These are phyloP conservation scores for Acanthurus lineatus DNA, from an alignment of 2,797 vertebrate genomes.

Conservation along the genomic window DNA sequence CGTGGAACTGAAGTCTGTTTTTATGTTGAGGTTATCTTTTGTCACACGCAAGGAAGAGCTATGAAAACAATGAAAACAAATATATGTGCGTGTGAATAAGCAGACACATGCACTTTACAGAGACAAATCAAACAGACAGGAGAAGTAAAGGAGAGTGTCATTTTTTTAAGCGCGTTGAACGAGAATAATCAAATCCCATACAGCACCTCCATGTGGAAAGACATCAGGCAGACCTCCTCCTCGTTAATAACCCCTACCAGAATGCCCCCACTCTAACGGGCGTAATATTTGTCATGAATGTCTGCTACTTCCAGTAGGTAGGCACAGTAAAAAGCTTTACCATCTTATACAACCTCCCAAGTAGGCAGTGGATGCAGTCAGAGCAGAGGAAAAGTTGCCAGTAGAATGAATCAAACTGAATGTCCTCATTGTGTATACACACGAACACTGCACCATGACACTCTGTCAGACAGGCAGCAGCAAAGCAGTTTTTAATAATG, in stretches of 20 bases:
- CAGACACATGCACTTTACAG: constrained; percentile 11
- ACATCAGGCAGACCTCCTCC: constrained; percentile 32
- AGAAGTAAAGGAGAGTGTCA: constrained; percentile 20
- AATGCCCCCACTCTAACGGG: background rate
- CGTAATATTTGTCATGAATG: constrained; percentile 23
- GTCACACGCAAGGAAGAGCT: too few relatives aligned
- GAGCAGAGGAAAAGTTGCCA: constrained; percentile 10
- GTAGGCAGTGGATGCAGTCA: constrained; percentile 29
- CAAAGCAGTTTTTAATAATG: constrained; percentile 39
- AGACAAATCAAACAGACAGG: constrained; percentile 12
- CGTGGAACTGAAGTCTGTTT: background rate
- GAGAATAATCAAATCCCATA: constrained; percentile 1
- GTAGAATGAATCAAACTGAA: constrained; percentile 42
- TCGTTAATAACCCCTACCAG: constrained; percentile 26
- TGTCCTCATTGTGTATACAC: constrained; percentile 29
- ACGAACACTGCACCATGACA: constrained; percentile 19
- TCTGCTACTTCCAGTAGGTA: constrained; percentile 23
- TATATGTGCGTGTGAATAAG: constrained; percentile 12
- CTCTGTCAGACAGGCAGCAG: constrained; percentile 33
- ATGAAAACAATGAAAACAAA: background rate
- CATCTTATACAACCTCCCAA: constrained; percentile 13
- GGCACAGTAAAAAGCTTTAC: constrained; percentile 5
- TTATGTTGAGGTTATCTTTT: background rate
- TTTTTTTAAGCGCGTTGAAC: constrained; percentile 17
- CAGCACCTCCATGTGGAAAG: constrained; percentile 7